Base-by-base conservation (phyloP, 2,113 vertebrate species). In the Gasterosteus aculeatus region DNA sequence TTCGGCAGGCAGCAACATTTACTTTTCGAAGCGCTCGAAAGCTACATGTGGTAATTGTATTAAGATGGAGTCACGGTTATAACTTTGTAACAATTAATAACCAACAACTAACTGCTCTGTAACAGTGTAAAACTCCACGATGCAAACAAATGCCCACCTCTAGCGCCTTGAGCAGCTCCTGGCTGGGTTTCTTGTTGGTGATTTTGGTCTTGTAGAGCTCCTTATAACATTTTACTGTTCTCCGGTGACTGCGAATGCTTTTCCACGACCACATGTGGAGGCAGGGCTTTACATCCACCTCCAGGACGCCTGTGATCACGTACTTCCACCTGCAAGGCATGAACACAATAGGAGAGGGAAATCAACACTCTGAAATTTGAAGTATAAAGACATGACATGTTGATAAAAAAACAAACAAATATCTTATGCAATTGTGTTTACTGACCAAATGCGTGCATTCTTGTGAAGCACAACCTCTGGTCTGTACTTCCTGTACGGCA, bases 181-280 rank as follows among this genome's bases (percentile, higher is more conserved):
- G 94, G 56, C 61, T 60, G 77, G 95, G 95, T 77, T 98, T 99
- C 92, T 96, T 99, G 87, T 72, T 94, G 31, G 95, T 98, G 94
- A 99, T 95, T 82, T 96, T 99, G 67, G 77, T 93, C 91, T 96
- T 99, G 92, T 99, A 99, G 49, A 97, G 81, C 12, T 96, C 95
- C 83, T 93, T 93, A 79, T 98, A 99, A 29, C 35, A 84, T 80
- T 97, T 98, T 22, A 97, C 85, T 88, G 91, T 93, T 56, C 91
- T 88, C 33, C 97, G 93, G 26, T 99, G 97, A 29, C 78, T 60
- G 0, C 26, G 67, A 87, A 99, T 99, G 83, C 94, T 94, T 15
- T 93, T 88, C 98, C 97, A 99, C 5, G 97, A 99, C 98, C 98
- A 99, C 96, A 98, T 96, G 22, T 94, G 93, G 61, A 98, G 94